Evolutionary conservation across 2,113 vertebrate species (phyloP).

Genomic region (Marcusenius ussheri): DNA sequence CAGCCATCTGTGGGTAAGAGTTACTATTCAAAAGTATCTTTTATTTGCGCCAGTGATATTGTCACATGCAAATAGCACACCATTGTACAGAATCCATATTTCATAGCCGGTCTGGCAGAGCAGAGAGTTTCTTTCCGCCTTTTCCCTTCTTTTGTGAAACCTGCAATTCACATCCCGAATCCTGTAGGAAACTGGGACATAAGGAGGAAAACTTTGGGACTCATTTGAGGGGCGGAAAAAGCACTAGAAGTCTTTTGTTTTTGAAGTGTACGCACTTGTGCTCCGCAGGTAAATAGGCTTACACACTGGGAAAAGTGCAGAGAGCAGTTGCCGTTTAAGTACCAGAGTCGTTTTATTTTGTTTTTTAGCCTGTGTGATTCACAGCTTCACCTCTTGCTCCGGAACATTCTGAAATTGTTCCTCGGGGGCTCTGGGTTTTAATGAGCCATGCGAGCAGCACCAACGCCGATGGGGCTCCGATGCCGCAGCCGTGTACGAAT

Average conservation of each 20-base stretch:
- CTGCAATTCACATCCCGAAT: slow-evolving; percentile 72
- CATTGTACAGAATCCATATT: slow-evolving; percentile 73
- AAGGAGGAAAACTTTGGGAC: slow-evolving; percentile 56
- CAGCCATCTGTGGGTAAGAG: slow-evolving; percentile 91
- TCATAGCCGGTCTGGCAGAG: slow-evolving; percentile 77
- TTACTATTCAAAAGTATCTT: slow-evolving; percentile 90
- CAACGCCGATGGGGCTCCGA: neutral
- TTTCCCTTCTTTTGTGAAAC: slow-evolving; percentile 57
- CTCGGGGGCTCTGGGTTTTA: neutral
- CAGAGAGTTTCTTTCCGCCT: slow-evolving; percentile 62
- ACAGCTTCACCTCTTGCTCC: neutral
- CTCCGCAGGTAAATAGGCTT: neutral
- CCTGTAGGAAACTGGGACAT: slow-evolving; percentile 70
- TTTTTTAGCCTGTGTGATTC: neutral
- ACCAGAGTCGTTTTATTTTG: neutral
- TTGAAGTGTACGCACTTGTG: neutral
- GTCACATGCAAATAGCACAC: slow-evolving; percentile 69
- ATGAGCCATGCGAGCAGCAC: neutral
- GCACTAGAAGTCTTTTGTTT: neutral
- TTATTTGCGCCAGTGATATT: slow-evolving; percentile 94
- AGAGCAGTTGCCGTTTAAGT: neutral
- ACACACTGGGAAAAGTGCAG: neutral
- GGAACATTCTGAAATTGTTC: neutral
- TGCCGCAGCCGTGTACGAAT: neutral
- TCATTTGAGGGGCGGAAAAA: slow-evolving; percentile 31